Evolutionary conservation across 2,888 invertebrate genomes (phyloP).

Genomic region (Formica aserva): DNA sequence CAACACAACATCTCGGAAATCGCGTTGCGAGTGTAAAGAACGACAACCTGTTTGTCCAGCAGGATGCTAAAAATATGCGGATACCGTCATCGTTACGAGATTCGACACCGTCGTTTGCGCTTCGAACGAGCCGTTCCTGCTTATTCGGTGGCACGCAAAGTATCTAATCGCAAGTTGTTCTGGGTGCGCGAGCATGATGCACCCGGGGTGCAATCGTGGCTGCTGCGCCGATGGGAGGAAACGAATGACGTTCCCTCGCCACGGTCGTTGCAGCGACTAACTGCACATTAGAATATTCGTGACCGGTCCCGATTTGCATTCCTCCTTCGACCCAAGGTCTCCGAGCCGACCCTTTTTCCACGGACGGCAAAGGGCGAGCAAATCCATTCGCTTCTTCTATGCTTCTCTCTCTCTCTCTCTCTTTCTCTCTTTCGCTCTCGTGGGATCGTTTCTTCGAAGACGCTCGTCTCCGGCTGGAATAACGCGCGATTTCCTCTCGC

Average conservation of each 20-base stretch:
- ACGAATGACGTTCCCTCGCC: constrained; percentile 63
- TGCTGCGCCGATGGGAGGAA: constrained; percentile 51
- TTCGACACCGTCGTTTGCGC: constrained; percentile 37
- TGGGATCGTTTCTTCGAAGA: constrained; percentile 65
- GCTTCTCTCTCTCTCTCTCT: background rate
- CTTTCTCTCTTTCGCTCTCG: background rate
- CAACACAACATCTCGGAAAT: constrained; percentile 12
- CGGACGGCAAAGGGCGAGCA: constrained; percentile 55
- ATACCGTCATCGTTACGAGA: constrained; percentile 25
- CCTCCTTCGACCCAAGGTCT: constrained; percentile 68
- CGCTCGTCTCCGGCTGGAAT: constrained; percentile 28
- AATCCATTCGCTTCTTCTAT: constrained; percentile 62
- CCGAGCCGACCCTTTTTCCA: constrained; percentile 45
- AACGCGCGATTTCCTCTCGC: constrained; percentile 35
- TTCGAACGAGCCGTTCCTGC: constrained; percentile 10
- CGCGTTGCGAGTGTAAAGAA: background rate
- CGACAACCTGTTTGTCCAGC: background rate
- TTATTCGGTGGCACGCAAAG: constrained; percentile 32
- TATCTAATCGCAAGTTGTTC: constrained; percentile 21
- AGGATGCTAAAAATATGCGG: constrained; percentile 15
- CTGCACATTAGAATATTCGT: constrained; percentile 77
- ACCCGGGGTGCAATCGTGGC: constrained; percentile 29
- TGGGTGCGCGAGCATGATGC: constrained; percentile 29
- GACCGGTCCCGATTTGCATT: constrained; percentile 76
- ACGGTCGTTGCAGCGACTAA: constrained; percentile 63